phyloP scores from a whole-genome alignment of 2,797 vertebrate genomes.

The Chromobotia macracanthus region DNA sequence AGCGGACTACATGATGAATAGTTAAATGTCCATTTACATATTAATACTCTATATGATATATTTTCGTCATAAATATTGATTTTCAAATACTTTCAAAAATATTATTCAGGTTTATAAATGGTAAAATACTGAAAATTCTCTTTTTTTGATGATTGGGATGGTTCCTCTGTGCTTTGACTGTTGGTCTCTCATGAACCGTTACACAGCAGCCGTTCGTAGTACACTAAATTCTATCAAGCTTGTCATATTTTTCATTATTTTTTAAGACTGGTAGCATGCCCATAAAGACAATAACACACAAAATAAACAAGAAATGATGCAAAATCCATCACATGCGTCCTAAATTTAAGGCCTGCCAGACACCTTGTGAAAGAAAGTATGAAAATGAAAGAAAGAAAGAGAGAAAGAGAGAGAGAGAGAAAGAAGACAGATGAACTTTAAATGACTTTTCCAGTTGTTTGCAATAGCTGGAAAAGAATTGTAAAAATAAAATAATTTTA shows the following conservation, averaged over 20 bases:
- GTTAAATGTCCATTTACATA: conserved; percentile 50
- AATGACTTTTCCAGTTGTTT: conserved; percentile 42
- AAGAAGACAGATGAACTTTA: neutral
- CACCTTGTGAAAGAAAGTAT: conserved; percentile 4
- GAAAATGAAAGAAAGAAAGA: conserved; percentile 7
- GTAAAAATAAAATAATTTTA: neutral
- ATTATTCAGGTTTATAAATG: conserved; percentile 61
- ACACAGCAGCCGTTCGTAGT: conserved; percentile 60
- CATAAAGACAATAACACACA: conserved; percentile 54
- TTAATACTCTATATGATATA: conserved; percentile 50
- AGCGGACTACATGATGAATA: conserved; percentile 32
- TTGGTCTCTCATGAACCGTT: conserved; percentile 60
- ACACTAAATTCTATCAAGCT: conserved; percentile 57
- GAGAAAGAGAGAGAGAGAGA: too few species aligned
- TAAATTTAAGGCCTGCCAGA: conserved; percentile 42
- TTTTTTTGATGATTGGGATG: conserved; percentile 44
- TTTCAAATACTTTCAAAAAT: conserved; percentile 57
- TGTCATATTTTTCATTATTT: conserved; percentile 48
- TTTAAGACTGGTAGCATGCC: conserved; percentile 57
- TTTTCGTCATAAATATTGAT: conserved; percentile 57
- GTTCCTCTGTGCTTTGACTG: conserved; percentile 61
- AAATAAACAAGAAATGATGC: conserved; percentile 52
- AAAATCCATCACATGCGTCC: conserved; percentile 55
- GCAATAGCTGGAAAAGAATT: conserved; percentile 1
- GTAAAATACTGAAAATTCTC: conserved; percentile 55